Evolutionary conservation across 1,140 invertebrate species (phyloP).

Genomic region (Schlechtendalia chinensis): DNA sequence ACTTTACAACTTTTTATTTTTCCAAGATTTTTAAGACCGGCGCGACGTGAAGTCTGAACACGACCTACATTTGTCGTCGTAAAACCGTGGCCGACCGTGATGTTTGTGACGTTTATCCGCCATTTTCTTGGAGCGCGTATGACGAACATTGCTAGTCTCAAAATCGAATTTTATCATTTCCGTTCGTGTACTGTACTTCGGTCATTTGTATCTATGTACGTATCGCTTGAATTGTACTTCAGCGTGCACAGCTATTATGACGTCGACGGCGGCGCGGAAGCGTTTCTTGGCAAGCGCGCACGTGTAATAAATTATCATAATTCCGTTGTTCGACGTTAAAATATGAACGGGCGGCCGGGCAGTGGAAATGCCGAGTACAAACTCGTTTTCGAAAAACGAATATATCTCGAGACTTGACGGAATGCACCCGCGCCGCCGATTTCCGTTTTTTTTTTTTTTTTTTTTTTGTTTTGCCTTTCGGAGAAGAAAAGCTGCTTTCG

Average conservation of each 20-base stretch:
- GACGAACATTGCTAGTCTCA: too few relatives aligned
- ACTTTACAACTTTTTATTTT: too few relatives aligned
- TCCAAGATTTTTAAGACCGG: too few relatives aligned
- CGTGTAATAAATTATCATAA: conserved; percentile 29
- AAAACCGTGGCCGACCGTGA: too few relatives aligned
- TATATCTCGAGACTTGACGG: conserved; percentile 19
- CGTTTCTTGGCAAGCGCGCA: background rate
- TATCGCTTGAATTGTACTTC: too few relatives aligned
- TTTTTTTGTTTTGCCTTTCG: background rate
- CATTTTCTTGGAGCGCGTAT: background rate
- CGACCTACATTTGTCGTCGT: too few relatives aligned
- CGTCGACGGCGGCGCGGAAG: background rate
- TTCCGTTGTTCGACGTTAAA: conserved; percentile 15
- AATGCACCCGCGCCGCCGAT: background rate
- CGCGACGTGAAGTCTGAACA: too few relatives aligned
- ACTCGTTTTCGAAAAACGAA: conserved; percentile 23
- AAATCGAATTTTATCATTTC: background rate
- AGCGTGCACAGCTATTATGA: too few relatives aligned
- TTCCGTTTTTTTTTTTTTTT: background rate
- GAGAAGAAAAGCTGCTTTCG: background rate
- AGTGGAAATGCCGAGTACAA: conserved; percentile 7
- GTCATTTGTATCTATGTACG: too few relatives aligned
- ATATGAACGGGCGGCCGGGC: background rate
- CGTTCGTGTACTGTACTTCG: too few relatives aligned
- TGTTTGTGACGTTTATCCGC: too few relatives aligned